Base-by-base conservation (phyloP, 2,797 vertebrate genomes). In the Erithacus rubecula region DNA sequence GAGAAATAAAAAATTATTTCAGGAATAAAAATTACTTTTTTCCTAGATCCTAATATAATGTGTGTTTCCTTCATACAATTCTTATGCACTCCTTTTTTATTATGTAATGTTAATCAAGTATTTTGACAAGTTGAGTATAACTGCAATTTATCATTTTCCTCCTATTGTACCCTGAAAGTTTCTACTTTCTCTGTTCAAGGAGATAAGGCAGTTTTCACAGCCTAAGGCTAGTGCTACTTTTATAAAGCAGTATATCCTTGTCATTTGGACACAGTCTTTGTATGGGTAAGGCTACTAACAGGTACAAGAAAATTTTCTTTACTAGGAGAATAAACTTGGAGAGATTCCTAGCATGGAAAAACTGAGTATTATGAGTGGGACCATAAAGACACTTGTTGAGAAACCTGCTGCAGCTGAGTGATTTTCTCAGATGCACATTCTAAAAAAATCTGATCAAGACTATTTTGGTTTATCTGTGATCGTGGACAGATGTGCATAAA, bases 161-260 rank as follows among this genome's bases (percentile, higher is more conserved):
- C 43, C 69, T 79, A 5, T 44, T 83, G 37, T 89, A 92, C 78
- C 62, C 70, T 92, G 58, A 68, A 89, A 34, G 55, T 46, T 74
- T 76, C 80, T 85, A 46, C 14, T 37, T 79, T 83, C 75, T 87
- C 69, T 84, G 63, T 74, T 79, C 49, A 88, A 87, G 85, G 65
- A 85, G 63, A 82, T 93, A 90, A 87, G 77, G 58, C 77, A 94
- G 44, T 90, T 95, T 96, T 88, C 30, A 14, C 84, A 96, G 71
- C 62, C 83, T 58, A 85, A 76, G 30, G 34, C 32, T 39, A 39
- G 41, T 82, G 78, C 27, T 86, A 64, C 51, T 91, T 20, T 21
- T 65, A 64, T 95, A 94, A 95, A 90, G 59, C 60, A 88, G 19
- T 90, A 82, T 37, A 23, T 83, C 75, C 69, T 94, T 69, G 30